These are phyloP conservation scores for Lasius platythorax DNA, from an alignment of 2,888 invertebrate genomes.

Conservation along the genomic window DNA sequence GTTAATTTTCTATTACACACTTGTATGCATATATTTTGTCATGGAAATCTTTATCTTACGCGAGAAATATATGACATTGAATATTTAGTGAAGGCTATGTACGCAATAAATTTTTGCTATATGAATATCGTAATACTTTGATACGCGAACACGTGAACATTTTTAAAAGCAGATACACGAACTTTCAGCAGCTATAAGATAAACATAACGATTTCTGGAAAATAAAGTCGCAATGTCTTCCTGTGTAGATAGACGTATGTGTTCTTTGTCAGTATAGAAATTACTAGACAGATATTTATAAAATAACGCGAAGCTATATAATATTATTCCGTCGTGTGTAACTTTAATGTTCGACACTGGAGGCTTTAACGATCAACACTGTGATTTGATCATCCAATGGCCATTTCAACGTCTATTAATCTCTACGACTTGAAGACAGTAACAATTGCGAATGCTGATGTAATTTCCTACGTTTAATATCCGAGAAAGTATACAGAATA, in stretches of 20 bases:
- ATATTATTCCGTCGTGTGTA: not conserved
- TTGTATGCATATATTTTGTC: not conserved
- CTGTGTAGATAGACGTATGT: not conserved
- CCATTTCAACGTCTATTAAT: not conserved
- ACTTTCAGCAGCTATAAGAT: not conserved
- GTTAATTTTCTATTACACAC: too few relatives aligned
- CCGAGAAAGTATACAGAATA: not conserved
- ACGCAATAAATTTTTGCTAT: not conserved
- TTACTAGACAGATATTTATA: not conserved
- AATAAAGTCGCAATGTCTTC: not conserved
- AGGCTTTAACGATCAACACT: conserved; percentile 5
- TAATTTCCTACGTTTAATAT: not conserved
- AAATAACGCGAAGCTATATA: not conserved
- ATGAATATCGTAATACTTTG: conserved; percentile 1
- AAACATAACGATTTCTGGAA: not conserved
- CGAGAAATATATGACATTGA: not conserved
- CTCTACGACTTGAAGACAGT: not conserved
- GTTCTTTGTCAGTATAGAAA: not conserved
- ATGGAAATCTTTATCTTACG: not conserved
- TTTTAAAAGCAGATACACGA: conserved; percentile 5
- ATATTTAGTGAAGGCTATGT: not conserved
- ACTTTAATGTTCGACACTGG: not conserved
- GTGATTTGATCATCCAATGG: not conserved
- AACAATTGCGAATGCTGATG: not conserved
- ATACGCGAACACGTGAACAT: not conserved